Percentiles rank a stretch among this genome's conserved stretches.
phyloP scores from a whole-genome alignment of 2,797 vertebrate species.

The Yasuhikotakia modesta region DNA sequence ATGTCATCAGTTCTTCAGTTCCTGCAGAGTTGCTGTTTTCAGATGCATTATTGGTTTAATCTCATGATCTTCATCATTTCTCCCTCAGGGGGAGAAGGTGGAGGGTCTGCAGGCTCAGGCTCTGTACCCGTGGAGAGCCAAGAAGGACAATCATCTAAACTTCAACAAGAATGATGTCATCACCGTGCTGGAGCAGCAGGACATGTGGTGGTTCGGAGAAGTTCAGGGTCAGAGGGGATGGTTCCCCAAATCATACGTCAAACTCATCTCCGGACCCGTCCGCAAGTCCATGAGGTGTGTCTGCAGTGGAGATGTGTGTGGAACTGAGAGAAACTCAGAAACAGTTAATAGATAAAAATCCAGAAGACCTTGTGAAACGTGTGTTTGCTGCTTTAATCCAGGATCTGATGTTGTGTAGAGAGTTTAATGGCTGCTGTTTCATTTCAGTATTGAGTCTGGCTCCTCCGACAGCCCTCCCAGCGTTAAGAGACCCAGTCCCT shows the following conservation, averaged over 20 bases:
- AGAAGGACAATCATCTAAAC: conserved; percentile 99
- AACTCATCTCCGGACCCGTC: conserved; percentile 88
- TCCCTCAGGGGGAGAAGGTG: conserved; percentile 91
- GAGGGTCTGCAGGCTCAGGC: conserved; percentile 97
- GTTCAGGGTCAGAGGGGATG: conserved; percentile 96
- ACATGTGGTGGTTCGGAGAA: conserved; percentile 99
- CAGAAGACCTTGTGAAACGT: too few species aligned
- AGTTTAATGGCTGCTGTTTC: conserved; percentile 5
- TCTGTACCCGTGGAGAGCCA: conserved; percentile 96
- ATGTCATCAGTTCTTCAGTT: too few species aligned
- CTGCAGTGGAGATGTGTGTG: too few species aligned
- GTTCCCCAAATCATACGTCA: conserved; percentile 99
- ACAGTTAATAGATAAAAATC: too few species aligned
- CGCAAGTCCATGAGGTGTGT: conserved; percentile 90
- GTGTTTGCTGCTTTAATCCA: too few species aligned
- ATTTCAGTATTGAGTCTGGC: conserved; percentile 83
- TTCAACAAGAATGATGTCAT: conserved; percentile 98
- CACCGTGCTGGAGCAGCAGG: conserved; percentile 96
- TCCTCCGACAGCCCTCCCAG: conserved; percentile 93
- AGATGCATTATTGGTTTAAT: too few species aligned
- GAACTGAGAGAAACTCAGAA: too few species aligned
- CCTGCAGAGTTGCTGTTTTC: too few species aligned
- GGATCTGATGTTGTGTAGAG: too few species aligned
- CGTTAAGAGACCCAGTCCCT: conserved; percentile 89
- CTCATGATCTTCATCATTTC: not conserved